A percentile compares a stretch with the other conserved stretches of the same genome.
These are phyloP conservation scores for Ceratosolen solmsi DNA, from an alignment of 1,140 invertebrate genomes.

Conservation along the genomic window DNA sequence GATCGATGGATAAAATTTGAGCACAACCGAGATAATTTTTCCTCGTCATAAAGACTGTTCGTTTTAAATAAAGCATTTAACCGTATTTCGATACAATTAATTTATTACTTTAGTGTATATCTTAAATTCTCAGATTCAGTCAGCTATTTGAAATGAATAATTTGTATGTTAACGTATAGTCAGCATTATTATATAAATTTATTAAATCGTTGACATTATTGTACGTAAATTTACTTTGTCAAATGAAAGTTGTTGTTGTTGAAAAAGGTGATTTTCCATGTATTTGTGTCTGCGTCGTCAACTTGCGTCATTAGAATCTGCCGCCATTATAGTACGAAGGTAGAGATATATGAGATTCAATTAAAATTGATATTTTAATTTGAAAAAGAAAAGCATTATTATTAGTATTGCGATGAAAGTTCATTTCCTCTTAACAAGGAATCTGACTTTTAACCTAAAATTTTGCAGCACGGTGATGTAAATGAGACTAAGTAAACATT, in stretches of 20 bases:
- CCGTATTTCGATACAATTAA: not conserved
- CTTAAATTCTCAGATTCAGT: not conserved
- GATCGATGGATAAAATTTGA: constrained; percentile 41
- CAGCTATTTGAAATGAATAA: no score
- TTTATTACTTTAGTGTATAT: not conserved
- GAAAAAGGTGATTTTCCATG: no score
- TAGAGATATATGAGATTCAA: no score
- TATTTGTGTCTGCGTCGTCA: no score
- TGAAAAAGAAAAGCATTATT: no score
- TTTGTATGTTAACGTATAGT: not conserved
- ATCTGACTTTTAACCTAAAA: not conserved
- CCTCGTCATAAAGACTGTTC: not conserved
- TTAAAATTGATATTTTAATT: no score
- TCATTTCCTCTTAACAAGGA: no score
- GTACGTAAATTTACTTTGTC: not conserved
- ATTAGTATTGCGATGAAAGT: no score
- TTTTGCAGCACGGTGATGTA: not conserved
- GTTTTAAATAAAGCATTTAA: not conserved
- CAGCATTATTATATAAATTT: not conserved
- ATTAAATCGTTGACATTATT: not conserved
- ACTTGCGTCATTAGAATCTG: no score
- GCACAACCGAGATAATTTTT: not conserved
- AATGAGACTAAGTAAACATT: not conserved
- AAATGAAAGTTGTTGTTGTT: no score
- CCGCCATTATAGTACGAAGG: no score